These are phyloP conservation scores for Falco concolor DNA, from an alignment of 2,797 vertebrate species.

Conservation along the genomic window DNA sequence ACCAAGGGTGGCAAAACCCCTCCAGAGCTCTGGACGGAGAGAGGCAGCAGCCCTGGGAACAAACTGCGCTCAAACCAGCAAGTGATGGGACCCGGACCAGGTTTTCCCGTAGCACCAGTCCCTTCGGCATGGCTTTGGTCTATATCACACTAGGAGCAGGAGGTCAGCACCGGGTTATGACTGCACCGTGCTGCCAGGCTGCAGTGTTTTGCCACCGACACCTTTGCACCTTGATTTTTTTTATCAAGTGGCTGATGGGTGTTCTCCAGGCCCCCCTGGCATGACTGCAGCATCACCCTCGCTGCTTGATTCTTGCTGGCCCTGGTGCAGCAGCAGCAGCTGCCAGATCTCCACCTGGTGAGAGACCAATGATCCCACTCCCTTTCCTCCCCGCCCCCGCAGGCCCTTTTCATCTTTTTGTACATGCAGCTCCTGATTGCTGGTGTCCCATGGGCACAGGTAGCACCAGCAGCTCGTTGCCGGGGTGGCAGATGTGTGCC, in stretches of 20 bases:
- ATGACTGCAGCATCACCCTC: not conserved
- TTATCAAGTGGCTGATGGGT: not conserved
- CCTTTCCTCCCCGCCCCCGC: not conserved
- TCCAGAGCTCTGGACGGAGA: not conserved
- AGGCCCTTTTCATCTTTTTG: not conserved
- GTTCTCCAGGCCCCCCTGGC: not conserved
- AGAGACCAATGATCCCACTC: not conserved
- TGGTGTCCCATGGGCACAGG: not conserved
- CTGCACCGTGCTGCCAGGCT: not conserved
- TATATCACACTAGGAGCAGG: not conserved
- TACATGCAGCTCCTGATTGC: not conserved
- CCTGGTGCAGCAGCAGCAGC: not conserved
- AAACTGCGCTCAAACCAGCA: not conserved
- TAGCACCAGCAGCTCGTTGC: not conserved
- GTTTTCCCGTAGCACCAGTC: not conserved
- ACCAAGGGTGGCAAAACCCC: not conserved
- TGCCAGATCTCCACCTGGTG: not conserved
- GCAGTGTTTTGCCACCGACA: not conserved
- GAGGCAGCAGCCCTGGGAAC: not conserved
- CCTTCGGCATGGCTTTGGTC: not conserved
- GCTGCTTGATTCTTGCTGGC: not conserved
- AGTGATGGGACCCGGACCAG: not conserved
- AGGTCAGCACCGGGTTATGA: not conserved
- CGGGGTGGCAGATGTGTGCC: fast-evolving
- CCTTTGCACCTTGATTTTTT: not conserved